Percentiles rank a stretch among this genome's conserved stretches.
Conservation (phyloP, 2,888 invertebrate species). For the Disparrhopalites patrizii region DNA sequence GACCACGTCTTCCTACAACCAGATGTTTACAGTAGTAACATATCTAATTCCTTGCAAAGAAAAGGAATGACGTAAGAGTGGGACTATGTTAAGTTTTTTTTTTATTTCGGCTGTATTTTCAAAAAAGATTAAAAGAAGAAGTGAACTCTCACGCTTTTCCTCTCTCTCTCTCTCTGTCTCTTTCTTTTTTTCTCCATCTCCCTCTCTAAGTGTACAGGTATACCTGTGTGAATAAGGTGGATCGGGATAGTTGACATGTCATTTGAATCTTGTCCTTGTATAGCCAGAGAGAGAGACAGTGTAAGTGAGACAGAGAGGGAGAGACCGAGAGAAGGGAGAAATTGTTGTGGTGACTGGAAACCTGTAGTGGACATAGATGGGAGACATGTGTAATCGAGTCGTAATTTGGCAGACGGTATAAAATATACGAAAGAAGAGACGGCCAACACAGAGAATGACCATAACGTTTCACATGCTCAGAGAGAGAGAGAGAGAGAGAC, state of each 20-base stretch:
- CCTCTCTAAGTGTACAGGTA: neutral
- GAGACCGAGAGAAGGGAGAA: too few relatives aligned
- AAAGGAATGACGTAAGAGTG: neutral
- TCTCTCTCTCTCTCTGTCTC: neutral
- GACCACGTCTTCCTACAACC: too few relatives aligned
- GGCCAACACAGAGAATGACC: too few relatives aligned
- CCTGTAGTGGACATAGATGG: neutral
- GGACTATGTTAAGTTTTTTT: neutral
- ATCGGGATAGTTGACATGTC: neutral
- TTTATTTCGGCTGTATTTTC: neutral
- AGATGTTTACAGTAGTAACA: too few relatives aligned
- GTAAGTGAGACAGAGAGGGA: too few relatives aligned
- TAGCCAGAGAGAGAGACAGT: neutral
- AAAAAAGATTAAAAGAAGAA: neutral
- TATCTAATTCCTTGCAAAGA: too few relatives aligned
- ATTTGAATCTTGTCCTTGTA: slow-evolving; percentile 1
- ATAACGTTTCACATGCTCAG: neutral
- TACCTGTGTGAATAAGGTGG: neutral
- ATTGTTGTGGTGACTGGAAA: too few relatives aligned
- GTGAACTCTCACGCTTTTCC: neutral
- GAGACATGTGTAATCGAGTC: slow-evolving; percentile 1
- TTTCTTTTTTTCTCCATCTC: neutral
- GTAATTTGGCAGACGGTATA: slow-evolving; percentile 7
- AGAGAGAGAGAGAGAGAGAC: neutral
- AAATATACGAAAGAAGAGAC: too few relatives aligned